Evolutionary conservation across 2,888 invertebrate species (phyloP), one percentile per base, ranked within the genome.

Genomic region (Campaea margaritaria): DNA sequence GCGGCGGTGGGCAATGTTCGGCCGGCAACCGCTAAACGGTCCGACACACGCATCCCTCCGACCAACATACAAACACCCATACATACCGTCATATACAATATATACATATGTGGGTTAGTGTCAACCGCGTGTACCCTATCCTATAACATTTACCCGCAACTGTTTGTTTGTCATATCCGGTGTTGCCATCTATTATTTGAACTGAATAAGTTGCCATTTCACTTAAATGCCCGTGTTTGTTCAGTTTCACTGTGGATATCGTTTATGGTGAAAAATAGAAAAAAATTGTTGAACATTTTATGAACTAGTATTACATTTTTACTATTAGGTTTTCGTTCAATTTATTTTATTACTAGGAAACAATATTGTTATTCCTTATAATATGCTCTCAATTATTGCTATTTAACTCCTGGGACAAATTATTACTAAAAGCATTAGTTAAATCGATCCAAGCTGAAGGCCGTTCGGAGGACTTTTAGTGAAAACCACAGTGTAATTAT

Each of bases 141-240:
- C 71, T 68, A 70, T 78, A 67, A 31, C 74, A 76, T 80, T 81
- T 83, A 72, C 79, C 79, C 82, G 66, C 83, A 79, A 79, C 74
- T 87, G 83, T 87, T 85, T 86, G 84, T 75, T 74, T 78, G 76
- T 78, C 61, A 80, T 82, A 83, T 85, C 83, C 81, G 72, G 70
- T 79, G 51, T 31, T 47, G 78, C 75, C 79, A 82, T 85, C 82
- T 85, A 83, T 85, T 87, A 84, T 88, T 86, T 87, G 82, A 70
- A 73, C 78, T 73, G 79, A 79, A 85, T 87, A 81, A 87, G 78
- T 75, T 76, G 75, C 78, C 77, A 76, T 80, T 83, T 83, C 74
- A 76, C 72, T 72, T 60, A 68, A 69, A 70, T 64, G 59, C 47
- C 59, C 59, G 58, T 51, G 36, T 47, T 42, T n/a, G 27, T 48